A percentile compares a stretch with the other conserved stretches of the same genome.
These are phyloP conservation scores for Plagiodera versicolora DNA, from an alignment of 2,888 invertebrate genomes.

Conservation along the genomic window DNA sequence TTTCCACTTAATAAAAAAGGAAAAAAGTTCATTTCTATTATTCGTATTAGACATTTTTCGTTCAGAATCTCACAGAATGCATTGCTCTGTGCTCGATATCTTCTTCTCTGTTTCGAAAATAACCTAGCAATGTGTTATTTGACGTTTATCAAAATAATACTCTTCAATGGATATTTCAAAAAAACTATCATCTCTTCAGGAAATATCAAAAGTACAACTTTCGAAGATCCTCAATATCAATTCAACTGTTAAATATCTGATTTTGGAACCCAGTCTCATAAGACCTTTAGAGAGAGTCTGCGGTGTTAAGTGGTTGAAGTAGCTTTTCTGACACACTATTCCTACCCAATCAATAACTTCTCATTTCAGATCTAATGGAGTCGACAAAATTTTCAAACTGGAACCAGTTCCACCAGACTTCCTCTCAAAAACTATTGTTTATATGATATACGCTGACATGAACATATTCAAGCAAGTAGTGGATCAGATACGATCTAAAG, in stretches of 20 bases:
- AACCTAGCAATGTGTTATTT: too few species aligned
- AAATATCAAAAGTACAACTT: conserved; percentile 77
- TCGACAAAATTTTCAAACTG: conserved; percentile 89
- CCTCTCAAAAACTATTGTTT: conserved; percentile 67
- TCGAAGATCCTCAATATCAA: conserved; percentile 66
- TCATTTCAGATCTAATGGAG: conserved; percentile 75
- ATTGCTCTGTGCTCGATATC: too few species aligned
- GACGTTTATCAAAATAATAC: too few species aligned
- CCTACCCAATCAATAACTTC: conserved; percentile 1
- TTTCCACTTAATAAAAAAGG: too few species aligned
- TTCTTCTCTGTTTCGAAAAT: too few species aligned
- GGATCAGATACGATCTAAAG: conserved; percentile 73
- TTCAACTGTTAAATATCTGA: conserved; percentile 81
- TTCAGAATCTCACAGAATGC: too few species aligned
- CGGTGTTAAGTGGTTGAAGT: conserved; percentile 83
- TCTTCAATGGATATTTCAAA: conserved; percentile 63
- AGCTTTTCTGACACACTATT: too few species aligned
- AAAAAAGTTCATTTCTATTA: too few species aligned
- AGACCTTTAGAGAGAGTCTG: conserved; percentile 88
- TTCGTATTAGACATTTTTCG: too few species aligned
- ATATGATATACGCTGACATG: conserved; percentile 72
- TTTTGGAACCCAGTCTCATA: conserved; percentile 84
- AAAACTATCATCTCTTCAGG: conserved; percentile 69
- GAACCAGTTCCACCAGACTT: conserved; percentile 65
- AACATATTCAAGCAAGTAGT: conserved; percentile 75